Evolutionary conservation across 2,113 vertebrate species (phyloP).

Genomic region (Apteryx mantelli): DNA sequence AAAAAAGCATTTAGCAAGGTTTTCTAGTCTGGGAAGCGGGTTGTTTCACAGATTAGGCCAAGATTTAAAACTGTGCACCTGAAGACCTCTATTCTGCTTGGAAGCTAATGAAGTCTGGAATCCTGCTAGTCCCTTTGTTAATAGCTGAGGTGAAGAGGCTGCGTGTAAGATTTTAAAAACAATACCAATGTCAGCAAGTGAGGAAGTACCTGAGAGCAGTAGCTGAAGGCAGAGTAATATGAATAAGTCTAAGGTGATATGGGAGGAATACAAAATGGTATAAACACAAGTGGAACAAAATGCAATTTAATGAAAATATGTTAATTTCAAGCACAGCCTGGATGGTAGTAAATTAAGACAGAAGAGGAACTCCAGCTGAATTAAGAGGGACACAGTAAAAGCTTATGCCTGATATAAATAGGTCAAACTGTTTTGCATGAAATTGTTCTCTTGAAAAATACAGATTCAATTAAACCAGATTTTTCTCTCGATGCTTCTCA

Average conservation of each 20-base stretch:
- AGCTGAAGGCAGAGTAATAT: not conserved
- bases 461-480: not conserved
- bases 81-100: not conserved
- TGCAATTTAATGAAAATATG: not conserved
- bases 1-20: not conserved
- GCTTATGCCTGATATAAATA: not conserved
- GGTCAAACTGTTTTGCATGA: not conserved
- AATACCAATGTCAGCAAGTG: not conserved
- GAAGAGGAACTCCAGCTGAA: not conserved
- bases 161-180: not conserved
- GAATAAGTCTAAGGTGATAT: not conserved
- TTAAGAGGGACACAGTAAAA: not conserved
- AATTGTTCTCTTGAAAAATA: not conserved
- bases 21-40: not conserved
- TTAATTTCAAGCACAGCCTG: not conserved
- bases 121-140: not conserved
- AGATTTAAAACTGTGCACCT: not conserved
- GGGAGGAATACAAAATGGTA: not conserved
- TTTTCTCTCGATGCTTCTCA: not conserved
- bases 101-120: not conserved
- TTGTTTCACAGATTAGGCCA: not conserved
- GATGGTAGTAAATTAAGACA: not conserved
- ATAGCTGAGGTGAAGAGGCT: not conserved
- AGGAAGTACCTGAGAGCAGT: not conserved
- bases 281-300: not conserved